A percentile compares a stretch with the other conserved stretches of the same genome.
phyloP scores from a whole-genome alignment of 2,113 vertebrate species.

The Triplophysa siluroides region DNA sequence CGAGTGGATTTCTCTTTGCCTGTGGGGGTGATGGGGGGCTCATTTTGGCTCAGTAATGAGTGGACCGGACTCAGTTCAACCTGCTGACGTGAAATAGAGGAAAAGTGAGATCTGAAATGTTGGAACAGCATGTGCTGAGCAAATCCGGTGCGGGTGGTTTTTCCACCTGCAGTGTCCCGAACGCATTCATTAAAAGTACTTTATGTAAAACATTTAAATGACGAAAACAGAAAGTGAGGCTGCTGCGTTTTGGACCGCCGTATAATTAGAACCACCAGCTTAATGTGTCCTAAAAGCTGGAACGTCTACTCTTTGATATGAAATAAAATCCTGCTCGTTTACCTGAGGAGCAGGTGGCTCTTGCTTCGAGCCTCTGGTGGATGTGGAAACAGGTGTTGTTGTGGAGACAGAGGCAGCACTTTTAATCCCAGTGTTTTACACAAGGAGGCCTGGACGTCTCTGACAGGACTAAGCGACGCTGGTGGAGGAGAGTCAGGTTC shows the following conservation, averaged over 20 bases:
- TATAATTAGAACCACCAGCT: neutral
- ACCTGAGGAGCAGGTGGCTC: conserved; percentile 39
- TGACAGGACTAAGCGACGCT: conserved; percentile 57
- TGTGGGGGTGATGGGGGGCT: conserved; percentile 63
- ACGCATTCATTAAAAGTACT: too few species aligned
- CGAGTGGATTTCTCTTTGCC: conserved; percentile 50
- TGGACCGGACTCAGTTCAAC: conserved; percentile 55
- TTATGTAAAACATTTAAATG: too few species aligned
- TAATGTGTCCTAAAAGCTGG: neutral
- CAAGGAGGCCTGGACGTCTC: conserved; percentile 44
- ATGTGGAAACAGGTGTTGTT: conserved; percentile 13
- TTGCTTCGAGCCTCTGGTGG: conserved; percentile 46
- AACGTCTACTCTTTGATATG: neutral
- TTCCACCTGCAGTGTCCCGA: too few species aligned
- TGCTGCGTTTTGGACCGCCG: too few species aligned
- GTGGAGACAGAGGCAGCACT: conserved; percentile 30
- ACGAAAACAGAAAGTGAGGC: too few species aligned
- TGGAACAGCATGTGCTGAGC: too few species aligned
- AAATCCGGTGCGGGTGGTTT: too few species aligned
- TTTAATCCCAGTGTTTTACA: conserved; percentile 46
- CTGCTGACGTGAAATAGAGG: conserved; percentile 8
- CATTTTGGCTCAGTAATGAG: conserved; percentile 31
- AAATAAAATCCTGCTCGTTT: conserved; percentile 23
- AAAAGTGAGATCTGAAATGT: too few species aligned
- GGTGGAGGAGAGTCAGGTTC: conserved; percentile 54